phyloP scores from a whole-genome alignment of 35 echinoderm and acorn worm species.

The Lytechinus pictus region DNA sequence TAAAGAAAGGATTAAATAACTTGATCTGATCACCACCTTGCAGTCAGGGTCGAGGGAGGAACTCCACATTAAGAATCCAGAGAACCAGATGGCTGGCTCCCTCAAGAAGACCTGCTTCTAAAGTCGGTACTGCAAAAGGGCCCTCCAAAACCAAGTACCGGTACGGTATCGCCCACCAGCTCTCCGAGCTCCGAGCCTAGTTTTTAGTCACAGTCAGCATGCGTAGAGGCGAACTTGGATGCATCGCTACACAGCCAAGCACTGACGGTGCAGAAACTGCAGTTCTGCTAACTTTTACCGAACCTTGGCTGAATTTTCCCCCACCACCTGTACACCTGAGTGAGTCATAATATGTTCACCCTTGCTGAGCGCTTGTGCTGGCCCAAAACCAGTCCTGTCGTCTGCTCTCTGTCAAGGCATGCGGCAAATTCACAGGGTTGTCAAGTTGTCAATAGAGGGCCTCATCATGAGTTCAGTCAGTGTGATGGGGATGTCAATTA shows the following conservation, averaged over 20 bases:
- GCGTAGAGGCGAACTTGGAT: neutral
- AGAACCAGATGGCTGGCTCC: slow-evolving; percentile 1
- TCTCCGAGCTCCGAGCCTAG: neutral
- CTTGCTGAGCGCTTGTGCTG: neutral
- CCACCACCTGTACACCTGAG: slow-evolving; percentile 43
- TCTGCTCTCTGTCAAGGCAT: neutral
- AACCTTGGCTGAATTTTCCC: slow-evolving; percentile 8
- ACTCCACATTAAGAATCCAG: slow-evolving; percentile 39
- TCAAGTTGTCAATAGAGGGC: neutral
- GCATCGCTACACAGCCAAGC: slow-evolving; percentile 28
- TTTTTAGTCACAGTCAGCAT: neutral
- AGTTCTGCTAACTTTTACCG: neutral
- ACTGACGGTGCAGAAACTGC: slow-evolving; percentile 32
- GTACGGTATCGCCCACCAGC: slow-evolving; percentile 2
- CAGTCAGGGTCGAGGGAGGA: neutral
- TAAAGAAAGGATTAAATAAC: neutral
- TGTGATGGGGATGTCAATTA: neutral
- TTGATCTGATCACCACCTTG: slow-evolving; percentile 29
- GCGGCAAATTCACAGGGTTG: neutral
- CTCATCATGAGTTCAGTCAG: neutral
- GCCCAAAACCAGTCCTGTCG: neutral
- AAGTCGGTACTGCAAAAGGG: neutral
- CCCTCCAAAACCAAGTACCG: neutral
- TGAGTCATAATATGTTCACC: neutral
- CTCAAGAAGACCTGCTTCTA: neutral